These are phyloP conservation scores for Achroia grisella DNA, from an alignment of 1,140 invertebrate species.

Conservation along the genomic window DNA sequence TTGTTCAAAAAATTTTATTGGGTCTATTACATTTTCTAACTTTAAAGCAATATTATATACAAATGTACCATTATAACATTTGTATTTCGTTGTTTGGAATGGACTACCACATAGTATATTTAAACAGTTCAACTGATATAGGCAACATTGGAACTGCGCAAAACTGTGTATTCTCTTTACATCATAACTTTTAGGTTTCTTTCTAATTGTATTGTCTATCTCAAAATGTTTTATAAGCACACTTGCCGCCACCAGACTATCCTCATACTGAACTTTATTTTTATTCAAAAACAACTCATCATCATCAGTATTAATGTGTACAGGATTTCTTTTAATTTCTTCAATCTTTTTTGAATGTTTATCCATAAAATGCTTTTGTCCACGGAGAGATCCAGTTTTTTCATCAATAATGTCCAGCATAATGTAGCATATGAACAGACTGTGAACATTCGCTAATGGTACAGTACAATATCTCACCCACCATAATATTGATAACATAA, in stretches of 20 bases:
- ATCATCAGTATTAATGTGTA: conserved; percentile 16
- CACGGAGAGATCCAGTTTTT: conserved; percentile 72
- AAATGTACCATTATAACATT: conserved; percentile 82
- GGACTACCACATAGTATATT: conserved; percentile 78
- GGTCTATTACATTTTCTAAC: conserved; percentile 72
- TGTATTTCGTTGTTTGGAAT: conserved; percentile 71
- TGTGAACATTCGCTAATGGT: conserved; percentile 74
- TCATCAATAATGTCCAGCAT: conserved; percentile 77
- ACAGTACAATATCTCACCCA: conserved; percentile 76
- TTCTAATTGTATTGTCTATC: conserved; percentile 75
- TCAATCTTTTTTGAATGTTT: conserved; percentile 54
- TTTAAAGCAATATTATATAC: conserved; percentile 81
- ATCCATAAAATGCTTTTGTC: conserved; percentile 62
- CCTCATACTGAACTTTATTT: conserved; percentile 69
- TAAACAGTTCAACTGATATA: conserved; percentile 76
- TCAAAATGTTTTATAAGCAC: conserved; percentile 78
- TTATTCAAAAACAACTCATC: conserved; percentile 49
- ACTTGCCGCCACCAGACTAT: conserved; percentile 76
- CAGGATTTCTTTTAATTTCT: conserved; percentile 36
- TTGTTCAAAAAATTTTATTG: conserved; percentile 70
- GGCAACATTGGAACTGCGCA: conserved; percentile 81
- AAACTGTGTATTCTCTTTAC: conserved; percentile 78
- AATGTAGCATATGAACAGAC: conserved; percentile 76
- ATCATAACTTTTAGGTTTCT: conserved; percentile 77
- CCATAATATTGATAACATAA: conserved; percentile 78